Evolutionary conservation across 2,888 invertebrate species (phyloP).

Genomic region (Synergus laeviventris): DNA sequence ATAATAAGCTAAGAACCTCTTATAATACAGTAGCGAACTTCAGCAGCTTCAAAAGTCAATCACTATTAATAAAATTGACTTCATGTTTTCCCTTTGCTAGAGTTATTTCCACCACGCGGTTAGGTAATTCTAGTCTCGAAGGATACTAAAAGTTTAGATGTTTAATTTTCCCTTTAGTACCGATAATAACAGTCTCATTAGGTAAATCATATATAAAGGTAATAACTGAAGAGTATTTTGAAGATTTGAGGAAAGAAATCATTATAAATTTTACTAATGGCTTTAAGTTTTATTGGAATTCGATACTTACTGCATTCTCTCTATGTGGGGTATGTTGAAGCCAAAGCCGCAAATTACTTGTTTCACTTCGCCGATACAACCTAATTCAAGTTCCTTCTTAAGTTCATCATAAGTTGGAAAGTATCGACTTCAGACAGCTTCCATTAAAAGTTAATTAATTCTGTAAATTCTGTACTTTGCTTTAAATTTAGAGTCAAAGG

Average conservation of each 20-base stretch:
- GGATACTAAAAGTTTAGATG: conserved; percentile 87
- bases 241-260: neutral
- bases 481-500: conserved; percentile 89
- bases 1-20: conserved; percentile 76
- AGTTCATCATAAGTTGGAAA: conserved; percentile 87
- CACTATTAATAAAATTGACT: conserved; percentile 84
- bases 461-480: conserved; percentile 84
- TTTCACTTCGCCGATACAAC: conserved; percentile 84
- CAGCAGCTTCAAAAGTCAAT: conserved; percentile 86
- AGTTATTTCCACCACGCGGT: conserved; percentile 81
- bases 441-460: conserved; percentile 87
- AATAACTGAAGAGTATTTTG: conserved; percentile 81
- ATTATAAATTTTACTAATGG: neutral
- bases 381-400: conserved; percentile 81
- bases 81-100: conserved; percentile 79
- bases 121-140: conserved; percentile 81
- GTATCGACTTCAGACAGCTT: conserved; percentile 93
- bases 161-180: conserved; percentile 83
- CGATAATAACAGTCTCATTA: conserved; percentile 82
- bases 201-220: conserved; percentile 83
- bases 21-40: conserved; percentile 84
- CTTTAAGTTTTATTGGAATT: neutral
- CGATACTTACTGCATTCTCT: conserved; percentile 80
- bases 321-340: conserved; percentile 78
- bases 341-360: conserved; percentile 86